A percentile compares a stretch with the other conserved stretches of the same genome.
These are phyloP conservation scores for Tetramorium bicarinatum DNA, from an alignment of 2,888 invertebrate species.

Conservation along the genomic window DNA sequence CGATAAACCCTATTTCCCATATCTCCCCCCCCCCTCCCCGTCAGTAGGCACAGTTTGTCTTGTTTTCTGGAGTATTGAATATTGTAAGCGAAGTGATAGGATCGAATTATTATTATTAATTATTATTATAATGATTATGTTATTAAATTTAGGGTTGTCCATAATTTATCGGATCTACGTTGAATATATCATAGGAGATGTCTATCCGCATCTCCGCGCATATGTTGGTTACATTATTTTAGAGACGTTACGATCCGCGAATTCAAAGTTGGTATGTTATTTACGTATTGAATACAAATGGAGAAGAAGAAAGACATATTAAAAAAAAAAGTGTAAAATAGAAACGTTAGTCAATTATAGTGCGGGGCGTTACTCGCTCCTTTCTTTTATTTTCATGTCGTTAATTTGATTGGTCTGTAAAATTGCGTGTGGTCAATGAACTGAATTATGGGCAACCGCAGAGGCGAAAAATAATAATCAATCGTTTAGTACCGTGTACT, in stretches of 20 bases:
- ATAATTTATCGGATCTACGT: constrained; percentile 81
- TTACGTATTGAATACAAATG: constrained; percentile 51
- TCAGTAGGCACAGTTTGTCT: constrained; percentile 77
- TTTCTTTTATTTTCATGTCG: constrained; percentile 73
- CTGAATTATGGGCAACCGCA: constrained; percentile 85
- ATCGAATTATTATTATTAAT: constrained; percentile 76
- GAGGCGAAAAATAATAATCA: constrained; percentile 80
- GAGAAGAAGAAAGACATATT: constrained; percentile 45
- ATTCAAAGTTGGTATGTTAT: constrained; percentile 37
- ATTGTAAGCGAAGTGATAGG: constrained; percentile 77
- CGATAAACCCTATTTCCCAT: constrained; percentile 10
- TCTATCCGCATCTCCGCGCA: constrained; percentile 36
- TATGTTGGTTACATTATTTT: constrained; percentile 59
- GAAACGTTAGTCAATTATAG: constrained; percentile 85
- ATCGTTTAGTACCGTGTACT: constrained; percentile 83
- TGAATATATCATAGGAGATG: constrained; percentile 69
- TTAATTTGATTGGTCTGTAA: constrained; percentile 77
- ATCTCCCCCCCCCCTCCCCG: neutral
- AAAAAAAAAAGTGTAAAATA: constrained; percentile 79
- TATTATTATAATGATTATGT: constrained; percentile 71
- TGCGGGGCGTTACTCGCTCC: constrained; percentile 81
- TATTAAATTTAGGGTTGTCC: constrained; percentile 85
- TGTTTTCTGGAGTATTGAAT: constrained; percentile 76
- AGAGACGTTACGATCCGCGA: constrained; percentile 54
- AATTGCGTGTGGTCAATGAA: constrained; percentile 69